Evolutionary conservation across 1,140 invertebrate genomes (phyloP).

Genomic region (Thalassaphorura encarpata): DNA sequence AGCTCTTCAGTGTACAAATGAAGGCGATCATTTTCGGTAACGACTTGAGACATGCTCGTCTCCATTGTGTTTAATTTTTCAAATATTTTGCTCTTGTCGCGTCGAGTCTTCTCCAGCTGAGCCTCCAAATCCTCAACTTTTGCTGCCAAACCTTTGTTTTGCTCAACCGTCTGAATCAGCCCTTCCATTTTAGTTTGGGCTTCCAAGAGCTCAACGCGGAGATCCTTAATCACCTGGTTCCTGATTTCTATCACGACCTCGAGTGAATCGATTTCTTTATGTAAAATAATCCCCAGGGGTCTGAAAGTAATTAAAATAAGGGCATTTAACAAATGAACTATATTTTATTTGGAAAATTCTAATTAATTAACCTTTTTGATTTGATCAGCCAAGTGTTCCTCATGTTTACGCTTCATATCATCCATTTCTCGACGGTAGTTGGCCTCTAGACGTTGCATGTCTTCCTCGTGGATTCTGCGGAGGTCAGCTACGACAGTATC

Average conservation of each 20-base stretch:
- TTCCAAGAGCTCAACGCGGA: slow-evolving; percentile 17
- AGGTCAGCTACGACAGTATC: not conserved
- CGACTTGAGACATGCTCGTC: not conserved
- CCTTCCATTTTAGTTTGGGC: slow-evolving; percentile 12
- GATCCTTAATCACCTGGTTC: slow-evolving; percentile 22
- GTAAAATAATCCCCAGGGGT: slow-evolving; percentile 17
- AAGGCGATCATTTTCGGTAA: slow-evolving; percentile 2
- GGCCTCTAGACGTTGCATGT: slow-evolving; percentile 5
- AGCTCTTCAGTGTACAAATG: not conserved
- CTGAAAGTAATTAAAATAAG: slow-evolving; percentile 9
- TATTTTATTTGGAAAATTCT: not conserved
- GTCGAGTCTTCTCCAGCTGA: slow-evolving; percentile 20
- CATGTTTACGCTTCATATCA: slow-evolving; percentile 2
- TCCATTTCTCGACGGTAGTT: slow-evolving; percentile 3
- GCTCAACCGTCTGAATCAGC: slow-evolving; percentile 8
- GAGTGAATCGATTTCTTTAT: slow-evolving; percentile 25
- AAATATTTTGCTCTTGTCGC: slow-evolving; percentile 19
- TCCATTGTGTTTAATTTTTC: slow-evolving; percentile 12
- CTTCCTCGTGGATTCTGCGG: not conserved
- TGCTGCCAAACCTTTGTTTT: slow-evolving; percentile 12
- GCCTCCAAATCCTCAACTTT: slow-evolving; percentile 28
- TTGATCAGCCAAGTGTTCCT: slow-evolving; percentile 11
- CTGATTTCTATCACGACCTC: slow-evolving; percentile 23
- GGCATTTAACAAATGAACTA: not conserved
- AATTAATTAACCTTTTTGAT: slow-evolving; percentile 5